phyloP scores from a whole-genome alignment of 2,797 vertebrate genomes.

The Scomberomorus guttatus region DNA sequence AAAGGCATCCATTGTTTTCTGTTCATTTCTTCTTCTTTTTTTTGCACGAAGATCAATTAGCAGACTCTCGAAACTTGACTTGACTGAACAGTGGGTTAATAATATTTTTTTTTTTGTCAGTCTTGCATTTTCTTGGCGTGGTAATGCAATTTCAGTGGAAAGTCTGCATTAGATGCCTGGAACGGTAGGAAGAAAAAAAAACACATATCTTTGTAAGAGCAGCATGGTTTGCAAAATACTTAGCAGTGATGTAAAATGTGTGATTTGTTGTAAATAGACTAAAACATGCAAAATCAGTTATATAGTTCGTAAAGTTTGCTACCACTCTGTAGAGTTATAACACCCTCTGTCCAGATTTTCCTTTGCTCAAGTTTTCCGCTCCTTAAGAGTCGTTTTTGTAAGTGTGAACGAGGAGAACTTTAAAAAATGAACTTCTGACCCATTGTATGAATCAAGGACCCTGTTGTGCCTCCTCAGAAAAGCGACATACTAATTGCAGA shows the following conservation, averaged over 20 bases:
- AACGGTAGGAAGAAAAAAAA: not conserved
- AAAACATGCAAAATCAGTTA: slow-evolving; percentile 2
- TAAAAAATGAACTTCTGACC: slow-evolving; percentile 9
- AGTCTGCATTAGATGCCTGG: not conserved
- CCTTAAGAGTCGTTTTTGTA: not conserved
- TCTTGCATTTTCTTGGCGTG: not conserved
- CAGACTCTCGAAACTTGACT: not conserved
- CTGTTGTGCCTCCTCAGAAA: slow-evolving; percentile 15
- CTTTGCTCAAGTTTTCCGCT: not conserved
- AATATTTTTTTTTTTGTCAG: not conserved
- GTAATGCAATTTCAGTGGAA: not conserved
- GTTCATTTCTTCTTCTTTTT: not conserved
- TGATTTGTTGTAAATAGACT: slow-evolving; percentile 32
- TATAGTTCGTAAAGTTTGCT: slow-evolving; percentile 9
- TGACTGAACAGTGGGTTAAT: not conserved
- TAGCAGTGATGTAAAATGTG: not conserved
- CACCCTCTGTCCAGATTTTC: not conserved
- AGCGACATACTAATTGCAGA: slow-evolving; percentile 28
- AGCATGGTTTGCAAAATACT: not conserved
- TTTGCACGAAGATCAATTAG: not conserved
- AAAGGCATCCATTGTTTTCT: not conserved
- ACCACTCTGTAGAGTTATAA: slow-evolving; percentile 7
- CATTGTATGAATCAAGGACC: not conserved
- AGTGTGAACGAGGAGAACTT: not conserved
- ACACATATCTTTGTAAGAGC: not conserved